Conservation (phyloP, 2,797 vertebrate genomes). For the Thaleichthys pacificus region DNA sequence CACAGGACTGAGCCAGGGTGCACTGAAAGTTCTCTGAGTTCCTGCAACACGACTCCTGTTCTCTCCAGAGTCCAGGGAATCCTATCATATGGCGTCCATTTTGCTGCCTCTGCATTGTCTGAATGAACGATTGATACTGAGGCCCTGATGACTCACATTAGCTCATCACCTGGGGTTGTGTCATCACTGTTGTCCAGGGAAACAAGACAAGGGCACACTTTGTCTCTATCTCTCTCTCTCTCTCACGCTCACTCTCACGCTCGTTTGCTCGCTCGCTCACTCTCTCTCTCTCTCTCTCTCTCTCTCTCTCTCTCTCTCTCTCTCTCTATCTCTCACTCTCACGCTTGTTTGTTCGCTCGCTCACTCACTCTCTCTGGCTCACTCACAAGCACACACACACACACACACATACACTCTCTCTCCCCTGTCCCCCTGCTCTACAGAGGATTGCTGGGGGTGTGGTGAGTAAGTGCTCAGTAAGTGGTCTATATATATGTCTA, state of each 20-base stretch:
- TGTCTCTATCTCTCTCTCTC: background rate
- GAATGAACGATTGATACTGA: constrained; percentile 22
- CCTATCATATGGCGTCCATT: constrained; percentile 4
- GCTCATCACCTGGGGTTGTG: constrained; percentile 19
- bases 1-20: background rate
- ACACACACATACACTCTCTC: background rate
- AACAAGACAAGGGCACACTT: constrained; percentile 30
- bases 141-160: constrained; percentile 19
- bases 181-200: constrained; percentile 35
- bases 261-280: background rate
- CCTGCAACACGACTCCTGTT: constrained; percentile 29
- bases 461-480: constrained; percentile 25
- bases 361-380: constrained; percentile 2
- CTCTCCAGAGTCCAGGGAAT: background rate
- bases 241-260: background rate
- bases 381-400: background rate
- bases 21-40: constrained; percentile 32
- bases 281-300: background rate
- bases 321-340: background rate
- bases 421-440: background rate
- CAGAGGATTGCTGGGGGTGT: constrained; percentile 26
- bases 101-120: constrained; percentile 25
- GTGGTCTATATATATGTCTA: constrained; percentile 25
- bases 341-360: constrained; percentile 24
- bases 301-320: background rate